A percentile compares a stretch with the other conserved stretches of the same genome.
These are phyloP conservation scores for Centruroides sculpturatus DNA, from an alignment of 1,140 invertebrate species.

Conservation along the genomic window DNA sequence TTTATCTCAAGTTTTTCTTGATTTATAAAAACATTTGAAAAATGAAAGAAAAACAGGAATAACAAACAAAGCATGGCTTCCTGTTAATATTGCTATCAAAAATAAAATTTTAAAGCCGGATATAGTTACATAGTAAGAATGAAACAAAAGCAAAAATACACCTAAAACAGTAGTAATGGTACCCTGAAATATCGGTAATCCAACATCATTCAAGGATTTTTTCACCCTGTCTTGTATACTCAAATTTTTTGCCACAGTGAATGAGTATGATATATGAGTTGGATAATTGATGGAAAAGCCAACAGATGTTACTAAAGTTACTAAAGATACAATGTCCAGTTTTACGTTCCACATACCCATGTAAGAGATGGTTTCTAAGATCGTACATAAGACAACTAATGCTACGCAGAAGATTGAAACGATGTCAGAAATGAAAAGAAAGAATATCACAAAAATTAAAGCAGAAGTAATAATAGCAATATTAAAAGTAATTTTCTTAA, in stretches of 20 bases:
- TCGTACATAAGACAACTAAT: slow-evolving; percentile 86
- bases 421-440: slow-evolving; percentile 89
- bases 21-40: too few relatives aligned
- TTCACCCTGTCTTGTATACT: background rate
- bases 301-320: slow-evolving; percentile 95
- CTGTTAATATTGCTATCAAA: background rate
- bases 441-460: slow-evolving; percentile 89
- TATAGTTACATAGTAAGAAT: slow-evolving; percentile 26
- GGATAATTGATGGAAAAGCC: slow-evolving; percentile 95
- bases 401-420: slow-evolving; percentile 87
- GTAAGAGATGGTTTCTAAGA: slow-evolving; percentile 87
- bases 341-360: slow-evolving; percentile 91
- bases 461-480: slow-evolving; percentile 77
- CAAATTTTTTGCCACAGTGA: background rate
- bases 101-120: background rate
- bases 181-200: background rate
- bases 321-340: slow-evolving; percentile 93
- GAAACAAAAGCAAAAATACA: background rate
- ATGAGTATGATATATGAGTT: slow-evolving; percentile 86
- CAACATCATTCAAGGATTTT: background rate
- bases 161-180: background rate
- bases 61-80: too few relatives aligned
- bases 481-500: slow-evolving; percentile 44
- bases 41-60: too few relatives aligned
- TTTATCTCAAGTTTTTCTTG: too few relatives aligned